Conservation (phyloP, 2,888 invertebrate species). For the Eurois occulta region DNA sequence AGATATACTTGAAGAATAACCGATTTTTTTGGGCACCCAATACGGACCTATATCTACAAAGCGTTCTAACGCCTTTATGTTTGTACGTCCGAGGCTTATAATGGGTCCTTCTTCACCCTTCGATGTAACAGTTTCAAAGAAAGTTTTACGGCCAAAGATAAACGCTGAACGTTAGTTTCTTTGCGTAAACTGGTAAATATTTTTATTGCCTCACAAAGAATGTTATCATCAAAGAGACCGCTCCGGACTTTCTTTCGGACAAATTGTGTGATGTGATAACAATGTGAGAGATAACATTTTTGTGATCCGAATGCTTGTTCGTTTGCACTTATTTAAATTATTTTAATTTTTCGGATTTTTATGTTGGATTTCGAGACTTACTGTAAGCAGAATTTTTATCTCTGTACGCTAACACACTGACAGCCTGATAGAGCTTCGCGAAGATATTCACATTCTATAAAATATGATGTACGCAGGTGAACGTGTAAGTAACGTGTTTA, state of each 20-base stretch:
- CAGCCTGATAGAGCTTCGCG: too few species aligned
- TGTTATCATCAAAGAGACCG: slow-evolving; percentile 73
- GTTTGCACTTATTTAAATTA: slow-evolving; percentile 46
- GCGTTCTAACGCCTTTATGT: slow-evolving; percentile 23
- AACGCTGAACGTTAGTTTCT: slow-evolving; percentile 57
- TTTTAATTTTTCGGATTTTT: slow-evolving; percentile 17
- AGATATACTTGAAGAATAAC: slow-evolving; percentile 31
- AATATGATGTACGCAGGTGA: too few species aligned
- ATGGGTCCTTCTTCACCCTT: slow-evolving; percentile 41
- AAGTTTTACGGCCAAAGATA: slow-evolving; percentile 72
- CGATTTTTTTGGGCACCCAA: slow-evolving; percentile 39
- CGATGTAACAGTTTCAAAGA: slow-evolving; percentile 68
- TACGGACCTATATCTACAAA: slow-evolving; percentile 18
- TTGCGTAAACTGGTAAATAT: slow-evolving; percentile 77
- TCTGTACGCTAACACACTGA: not conserved
- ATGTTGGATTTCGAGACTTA: not conserved
- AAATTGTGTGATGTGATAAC: slow-evolving; percentile 63
- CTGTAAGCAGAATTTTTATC: slow-evolving; percentile 2
- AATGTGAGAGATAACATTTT: slow-evolving; percentile 52
- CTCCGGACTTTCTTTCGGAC: slow-evolving; percentile 71
- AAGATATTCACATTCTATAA: not conserved
- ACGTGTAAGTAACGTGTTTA: not conserved
- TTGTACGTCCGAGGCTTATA: slow-evolving; percentile 16
- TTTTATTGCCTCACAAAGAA: slow-evolving; percentile 70
- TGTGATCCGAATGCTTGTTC: slow-evolving; percentile 21